A percentile compares a stretch with the other conserved stretches of the same genome.
Conservation (phyloP, 2,888 invertebrate species). For the Andrena chrysosceles region DNA sequence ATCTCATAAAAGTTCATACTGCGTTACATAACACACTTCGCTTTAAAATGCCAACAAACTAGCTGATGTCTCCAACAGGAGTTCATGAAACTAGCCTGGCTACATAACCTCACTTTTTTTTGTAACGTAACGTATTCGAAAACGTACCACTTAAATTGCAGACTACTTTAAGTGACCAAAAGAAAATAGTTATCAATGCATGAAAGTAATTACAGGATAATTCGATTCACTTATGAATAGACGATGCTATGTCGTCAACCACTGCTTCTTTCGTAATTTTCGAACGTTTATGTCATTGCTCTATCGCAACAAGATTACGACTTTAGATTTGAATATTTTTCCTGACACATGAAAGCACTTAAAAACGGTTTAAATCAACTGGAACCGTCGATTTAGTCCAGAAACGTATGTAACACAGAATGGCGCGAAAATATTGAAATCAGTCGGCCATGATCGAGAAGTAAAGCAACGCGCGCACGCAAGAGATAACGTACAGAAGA, state of each 20-base stretch:
- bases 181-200: background rate
- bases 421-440: background rate
- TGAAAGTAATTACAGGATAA: background rate
- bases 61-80: background rate
- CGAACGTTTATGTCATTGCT: background rate
- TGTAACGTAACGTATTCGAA: background rate
- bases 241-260: slow-evolving; percentile 72
- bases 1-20: slow-evolving; percentile 83
- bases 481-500: background rate
- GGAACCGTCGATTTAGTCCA: background rate
- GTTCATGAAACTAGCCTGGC: background rate
- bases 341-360: background rate
- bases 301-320: background rate
- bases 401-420: background rate
- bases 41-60: background rate
- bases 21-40: background rate
- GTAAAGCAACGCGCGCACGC: background rate
- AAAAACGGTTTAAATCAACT: background rate
- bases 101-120: slow-evolving; percentile 33
- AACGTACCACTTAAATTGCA: background rate
- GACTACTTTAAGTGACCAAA: no score
- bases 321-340: background rate
- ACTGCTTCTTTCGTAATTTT: slow-evolving; percentile 62
- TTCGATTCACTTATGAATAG: slow-evolving; percentile 68
- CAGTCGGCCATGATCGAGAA: background rate